These are phyloP conservation scores for Ochlodes sylvanus DNA, from an alignment of 2,888 invertebrate species.

Conservation along the genomic window DNA sequence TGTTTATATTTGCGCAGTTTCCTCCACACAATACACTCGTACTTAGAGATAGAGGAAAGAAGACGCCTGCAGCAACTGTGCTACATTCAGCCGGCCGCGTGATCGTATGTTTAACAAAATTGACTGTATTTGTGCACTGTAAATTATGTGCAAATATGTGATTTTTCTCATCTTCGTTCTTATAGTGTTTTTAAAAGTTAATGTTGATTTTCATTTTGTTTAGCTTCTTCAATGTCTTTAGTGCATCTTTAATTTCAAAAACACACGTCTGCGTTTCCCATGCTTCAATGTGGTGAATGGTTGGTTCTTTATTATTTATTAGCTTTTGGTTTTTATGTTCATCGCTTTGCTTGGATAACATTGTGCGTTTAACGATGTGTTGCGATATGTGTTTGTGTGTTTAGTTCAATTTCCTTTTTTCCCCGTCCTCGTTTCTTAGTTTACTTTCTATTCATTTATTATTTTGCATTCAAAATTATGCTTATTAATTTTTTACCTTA, in stretches of 20 bases:
- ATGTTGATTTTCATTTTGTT: not conserved
- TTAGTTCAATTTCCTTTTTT: slow-evolving; percentile 37
- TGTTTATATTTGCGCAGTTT: slow-evolving; percentile 76
- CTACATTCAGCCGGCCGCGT: slow-evolving; percentile 70
- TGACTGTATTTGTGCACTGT: slow-evolving; percentile 69
- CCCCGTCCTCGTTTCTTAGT: not conserved
- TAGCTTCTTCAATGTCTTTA: slow-evolving; percentile 16
- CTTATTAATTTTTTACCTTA: not conserved
- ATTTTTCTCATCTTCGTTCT: slow-evolving; percentile 26
- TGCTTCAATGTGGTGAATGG: slow-evolving; percentile 38
- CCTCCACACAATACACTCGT: slow-evolving; percentile 82
- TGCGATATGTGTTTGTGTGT: slow-evolving; percentile 85
- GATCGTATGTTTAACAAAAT: slow-evolving; percentile 71
- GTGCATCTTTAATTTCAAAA: slow-evolving; percentile 5
- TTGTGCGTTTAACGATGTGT: slow-evolving; percentile 63
- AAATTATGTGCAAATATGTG: slow-evolving; percentile 56
- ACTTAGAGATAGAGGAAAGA: slow-evolving; percentile 78
- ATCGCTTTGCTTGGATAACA: slow-evolving; percentile 64
- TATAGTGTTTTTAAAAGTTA: slow-evolving; percentile 5
- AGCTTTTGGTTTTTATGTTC: slow-evolving; percentile 39
- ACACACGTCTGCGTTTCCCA: not conserved
- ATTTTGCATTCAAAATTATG: slow-evolving; percentile 24
- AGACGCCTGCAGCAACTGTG: slow-evolving; percentile 63
- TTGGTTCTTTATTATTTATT: slow-evolving; percentile 34
- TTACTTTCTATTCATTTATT: not conserved